Evolutionary conservation across 2,888 invertebrate species (phyloP).

Genomic region (Zelleria hepariella): DNA sequence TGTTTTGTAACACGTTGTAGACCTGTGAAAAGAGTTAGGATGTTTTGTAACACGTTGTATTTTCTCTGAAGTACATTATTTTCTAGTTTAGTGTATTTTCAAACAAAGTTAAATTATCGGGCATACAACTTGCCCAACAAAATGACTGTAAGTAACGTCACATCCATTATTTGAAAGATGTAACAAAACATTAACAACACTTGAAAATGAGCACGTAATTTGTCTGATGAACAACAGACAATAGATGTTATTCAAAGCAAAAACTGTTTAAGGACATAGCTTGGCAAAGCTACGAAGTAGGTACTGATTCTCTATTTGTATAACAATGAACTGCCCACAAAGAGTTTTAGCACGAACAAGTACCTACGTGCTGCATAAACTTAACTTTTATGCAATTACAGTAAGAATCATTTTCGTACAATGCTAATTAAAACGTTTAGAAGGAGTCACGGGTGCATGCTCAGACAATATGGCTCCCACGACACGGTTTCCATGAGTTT

Average conservation of each 20-base stretch:
- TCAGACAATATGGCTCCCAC: slow-evolving; percentile 58
- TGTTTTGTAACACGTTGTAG: no score
- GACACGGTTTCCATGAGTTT: slow-evolving; percentile 63
- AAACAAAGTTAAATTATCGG: no score
- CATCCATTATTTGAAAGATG: no score
- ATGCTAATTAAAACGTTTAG: background rate
- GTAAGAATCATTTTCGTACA: background rate
- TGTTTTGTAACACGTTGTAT: no score
- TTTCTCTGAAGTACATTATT: no score
- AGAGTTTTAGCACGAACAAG: slow-evolving; percentile 1
- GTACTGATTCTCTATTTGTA: slow-evolving; percentile 20
- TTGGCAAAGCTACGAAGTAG: slow-evolving; percentile 35
- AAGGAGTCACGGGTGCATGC: slow-evolving; percentile 10
- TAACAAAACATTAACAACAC: no score
- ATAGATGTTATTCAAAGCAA: slow-evolving; percentile 43
- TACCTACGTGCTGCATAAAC: background rate
- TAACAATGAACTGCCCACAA: slow-evolving; percentile 32
- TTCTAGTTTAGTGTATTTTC: no score
- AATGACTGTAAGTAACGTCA: no score
- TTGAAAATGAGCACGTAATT: no score
- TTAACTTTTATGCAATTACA: background rate
- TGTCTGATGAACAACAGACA: slow-evolving; percentile 21
- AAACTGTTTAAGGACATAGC: slow-evolving; percentile 42
- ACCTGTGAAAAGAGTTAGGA: no score
- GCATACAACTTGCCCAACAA: no score